Conservation (phyloP, 2,888 invertebrate species). For the Nemotelus nigrinus region DNA sequence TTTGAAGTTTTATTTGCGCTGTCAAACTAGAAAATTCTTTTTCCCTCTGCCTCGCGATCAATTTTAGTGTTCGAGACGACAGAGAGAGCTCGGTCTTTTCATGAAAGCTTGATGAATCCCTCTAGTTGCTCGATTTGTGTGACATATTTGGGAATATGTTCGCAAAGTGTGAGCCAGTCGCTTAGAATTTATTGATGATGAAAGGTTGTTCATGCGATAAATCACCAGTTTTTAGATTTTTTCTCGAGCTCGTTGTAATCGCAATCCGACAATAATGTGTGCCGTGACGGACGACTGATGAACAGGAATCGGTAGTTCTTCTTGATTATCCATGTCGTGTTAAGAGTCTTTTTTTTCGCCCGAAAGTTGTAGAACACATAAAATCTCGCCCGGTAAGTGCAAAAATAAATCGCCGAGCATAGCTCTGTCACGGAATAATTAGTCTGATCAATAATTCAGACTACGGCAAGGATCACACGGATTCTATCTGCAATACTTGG, state of each 20-base stretch:
- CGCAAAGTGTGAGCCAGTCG: conserved; percentile 26
- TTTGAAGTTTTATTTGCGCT: neutral
- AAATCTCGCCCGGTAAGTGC: neutral
- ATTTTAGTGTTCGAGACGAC: neutral
- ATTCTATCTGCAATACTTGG: too few species aligned
- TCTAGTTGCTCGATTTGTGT: conserved; percentile 23
- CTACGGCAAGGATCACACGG: neutral
- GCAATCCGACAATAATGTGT: neutral
- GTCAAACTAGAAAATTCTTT: neutral
- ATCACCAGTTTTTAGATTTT: neutral
- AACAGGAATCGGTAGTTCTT: neutral
- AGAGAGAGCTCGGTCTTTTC: neutral
- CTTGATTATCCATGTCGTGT: neutral
- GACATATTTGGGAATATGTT: conserved; percentile 40
- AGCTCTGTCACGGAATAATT: neutral
- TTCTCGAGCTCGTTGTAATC: neutral
- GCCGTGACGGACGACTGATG: neutral
- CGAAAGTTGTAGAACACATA: neutral
- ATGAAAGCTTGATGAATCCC: conserved; percentile 23
- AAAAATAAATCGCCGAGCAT: neutral
- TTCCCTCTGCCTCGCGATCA: neutral
- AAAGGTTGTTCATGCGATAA: conserved; percentile 34
- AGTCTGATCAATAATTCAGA: neutral
- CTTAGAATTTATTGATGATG: conserved; percentile 41
- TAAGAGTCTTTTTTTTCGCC: neutral